Percentiles rank a stretch among this genome's conserved stretches.
Evolutionary conservation across 2,797 vertebrate genomes (phyloP).

Genomic region (Peromyscus nudipes): DNA sequence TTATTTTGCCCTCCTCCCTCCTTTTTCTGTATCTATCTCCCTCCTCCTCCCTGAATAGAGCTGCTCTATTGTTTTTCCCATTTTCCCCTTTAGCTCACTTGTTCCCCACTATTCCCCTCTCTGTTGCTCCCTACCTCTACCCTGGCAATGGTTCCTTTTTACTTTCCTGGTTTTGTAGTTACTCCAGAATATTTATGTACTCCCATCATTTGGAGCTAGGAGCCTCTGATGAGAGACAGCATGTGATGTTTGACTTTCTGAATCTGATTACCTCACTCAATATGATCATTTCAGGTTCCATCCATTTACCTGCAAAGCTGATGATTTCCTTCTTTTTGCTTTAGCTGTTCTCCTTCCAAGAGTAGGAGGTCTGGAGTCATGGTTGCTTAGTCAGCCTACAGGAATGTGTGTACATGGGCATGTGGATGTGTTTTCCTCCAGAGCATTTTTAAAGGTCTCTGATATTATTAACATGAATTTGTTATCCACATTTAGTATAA

Average conservation of each 20-base stretch:
- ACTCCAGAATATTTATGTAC: neutral
- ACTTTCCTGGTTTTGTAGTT: neutral
- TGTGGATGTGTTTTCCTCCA: neutral
- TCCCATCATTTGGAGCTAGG: neutral
- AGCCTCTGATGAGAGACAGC: neutral
- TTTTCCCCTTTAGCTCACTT: neutral
- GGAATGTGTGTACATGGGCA: neutral
- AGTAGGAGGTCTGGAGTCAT: neutral
- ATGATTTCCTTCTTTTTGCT: neutral
- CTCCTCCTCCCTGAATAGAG: neutral
- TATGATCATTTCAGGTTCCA: neutral
- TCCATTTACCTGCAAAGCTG: neutral
- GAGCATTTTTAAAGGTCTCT: neutral
- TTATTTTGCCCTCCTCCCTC: neutral
- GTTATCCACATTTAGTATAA: neutral
- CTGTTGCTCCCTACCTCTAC: neutral
- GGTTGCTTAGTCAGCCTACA: too few relatives aligned
- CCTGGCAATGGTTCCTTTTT: neutral
- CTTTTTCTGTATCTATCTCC: neutral
- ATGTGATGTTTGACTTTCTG: neutral
- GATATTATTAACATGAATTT: slow-evolving; percentile 33
- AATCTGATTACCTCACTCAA: neutral
- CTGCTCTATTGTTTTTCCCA: too few relatives aligned
- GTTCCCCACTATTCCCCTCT: neutral
- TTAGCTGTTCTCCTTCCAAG: neutral